Conservation (phyloP, 2,113 vertebrate genomes). For the Phrynocephalus versicolor region DNA sequence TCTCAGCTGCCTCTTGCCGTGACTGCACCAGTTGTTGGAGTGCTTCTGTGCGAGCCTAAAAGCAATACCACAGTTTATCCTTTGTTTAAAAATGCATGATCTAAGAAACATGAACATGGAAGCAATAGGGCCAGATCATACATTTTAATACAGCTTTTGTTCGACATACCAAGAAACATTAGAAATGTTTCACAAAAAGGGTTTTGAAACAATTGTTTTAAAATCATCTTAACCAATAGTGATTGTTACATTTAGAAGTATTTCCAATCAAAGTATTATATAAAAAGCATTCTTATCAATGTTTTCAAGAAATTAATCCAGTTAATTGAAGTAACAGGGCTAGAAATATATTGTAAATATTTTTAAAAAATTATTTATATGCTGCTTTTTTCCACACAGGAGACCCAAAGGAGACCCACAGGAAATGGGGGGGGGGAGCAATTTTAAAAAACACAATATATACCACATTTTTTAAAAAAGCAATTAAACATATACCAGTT, state of each 20-base stretch:
- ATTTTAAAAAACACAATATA: too few relatives aligned
- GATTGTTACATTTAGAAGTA: background rate
- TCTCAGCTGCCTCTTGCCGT: constrained; percentile 79
- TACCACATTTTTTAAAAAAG: too few relatives aligned
- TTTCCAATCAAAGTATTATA: background rate
- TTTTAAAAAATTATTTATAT: too few relatives aligned
- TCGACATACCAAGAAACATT: background rate
- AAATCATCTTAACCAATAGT: background rate
- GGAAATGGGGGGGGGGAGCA: too few relatives aligned
- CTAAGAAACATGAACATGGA: background rate
- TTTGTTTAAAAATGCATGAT: background rate
- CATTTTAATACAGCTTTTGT: background rate
- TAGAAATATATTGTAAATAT: too few relatives aligned
- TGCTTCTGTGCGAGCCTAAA: constrained; percentile 84
- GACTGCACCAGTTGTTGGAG: constrained; percentile 82
- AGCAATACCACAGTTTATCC: background rate
- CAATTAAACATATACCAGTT: too few relatives aligned
- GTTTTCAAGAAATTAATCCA: background rate
- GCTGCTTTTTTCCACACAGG: too few relatives aligned
- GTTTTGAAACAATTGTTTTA: background rate
- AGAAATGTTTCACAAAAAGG: background rate
- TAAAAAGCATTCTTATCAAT: background rate
- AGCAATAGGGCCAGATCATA: background rate
- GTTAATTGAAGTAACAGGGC: background rate
- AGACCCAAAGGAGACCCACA: too few relatives aligned